phyloP scores from a whole-genome alignment of 2,888 invertebrate genomes.

The Metallyticus violacea region DNA sequence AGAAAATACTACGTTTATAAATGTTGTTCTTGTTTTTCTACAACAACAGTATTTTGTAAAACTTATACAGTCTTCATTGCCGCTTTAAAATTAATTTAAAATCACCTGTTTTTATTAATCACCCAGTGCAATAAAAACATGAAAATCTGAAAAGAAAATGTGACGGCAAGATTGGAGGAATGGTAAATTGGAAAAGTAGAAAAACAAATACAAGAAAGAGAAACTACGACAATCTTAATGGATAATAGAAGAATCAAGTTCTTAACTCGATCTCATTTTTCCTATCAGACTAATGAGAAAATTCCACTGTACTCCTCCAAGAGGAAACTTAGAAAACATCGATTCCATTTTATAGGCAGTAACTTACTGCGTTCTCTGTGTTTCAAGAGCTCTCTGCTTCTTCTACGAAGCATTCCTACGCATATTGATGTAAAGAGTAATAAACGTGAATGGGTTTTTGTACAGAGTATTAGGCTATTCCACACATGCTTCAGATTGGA shows the following conservation, averaged over 20 bases:
- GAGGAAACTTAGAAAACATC: neutral
- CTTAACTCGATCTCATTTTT: neutral
- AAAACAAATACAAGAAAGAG: neutral
- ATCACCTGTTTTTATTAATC: too few species aligned
- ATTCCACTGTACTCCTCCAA: neutral
- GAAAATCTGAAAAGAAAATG: too few species aligned
- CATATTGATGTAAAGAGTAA: neutral
- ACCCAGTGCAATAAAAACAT: too few species aligned
- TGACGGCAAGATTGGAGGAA: too few species aligned
- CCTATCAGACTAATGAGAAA: neutral
- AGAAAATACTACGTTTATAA: too few species aligned
- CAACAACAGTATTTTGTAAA: too few species aligned
- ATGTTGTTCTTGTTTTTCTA: too few species aligned
- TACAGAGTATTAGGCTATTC: neutral
- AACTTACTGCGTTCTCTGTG: neutral
- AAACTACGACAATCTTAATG: neutral
- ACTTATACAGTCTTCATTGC: too few species aligned
- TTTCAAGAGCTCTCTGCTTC: neutral
- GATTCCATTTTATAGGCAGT: neutral
- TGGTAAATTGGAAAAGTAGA: too few species aligned
- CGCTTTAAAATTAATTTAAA: too few species aligned
- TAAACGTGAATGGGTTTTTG: neutral
- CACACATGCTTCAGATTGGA: neutral
- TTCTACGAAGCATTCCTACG: neutral
- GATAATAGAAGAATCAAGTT: neutral